phyloP scores from a whole-genome alignment of 2,113 vertebrate species.

The Octodon degus region DNA sequence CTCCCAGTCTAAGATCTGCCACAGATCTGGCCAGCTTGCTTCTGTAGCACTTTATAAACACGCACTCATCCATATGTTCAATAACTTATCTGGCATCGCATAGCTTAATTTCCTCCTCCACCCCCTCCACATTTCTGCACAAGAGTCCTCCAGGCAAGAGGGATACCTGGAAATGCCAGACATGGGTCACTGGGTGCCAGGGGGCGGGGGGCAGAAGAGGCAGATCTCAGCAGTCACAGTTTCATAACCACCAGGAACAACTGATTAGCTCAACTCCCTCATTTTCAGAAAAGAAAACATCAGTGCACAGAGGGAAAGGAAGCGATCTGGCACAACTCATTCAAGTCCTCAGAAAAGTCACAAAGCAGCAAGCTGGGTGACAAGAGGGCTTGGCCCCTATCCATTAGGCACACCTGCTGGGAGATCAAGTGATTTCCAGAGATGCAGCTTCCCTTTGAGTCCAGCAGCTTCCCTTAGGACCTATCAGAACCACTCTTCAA shows the following conservation, averaged over 20 bases:
- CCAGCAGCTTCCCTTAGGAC: slow-evolving; percentile 8
- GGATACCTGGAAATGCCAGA: slow-evolving; percentile 60
- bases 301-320: not conserved
- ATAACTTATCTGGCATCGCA: slow-evolving; percentile 72
- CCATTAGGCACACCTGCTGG: not conserved
- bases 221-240: not conserved
- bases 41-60: slow-evolving; percentile 72
- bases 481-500: not conserved
- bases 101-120: slow-evolving; percentile 74
- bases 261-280: not conserved
- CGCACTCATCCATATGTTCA: slow-evolving; percentile 72
- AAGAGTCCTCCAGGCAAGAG: slow-evolving; percentile 20
- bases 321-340: not conserved
- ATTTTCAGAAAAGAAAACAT: not conserved
- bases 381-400: not conserved
- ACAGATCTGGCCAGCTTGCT: slow-evolving; percentile 64
- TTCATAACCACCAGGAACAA: not conserved
- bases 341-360: not conserved
- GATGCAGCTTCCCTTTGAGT: not conserved
- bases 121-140: not conserved
- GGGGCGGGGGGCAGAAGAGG: not conserved
- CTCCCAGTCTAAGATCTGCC: slow-evolving; percentile 57
- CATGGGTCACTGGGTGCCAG: not conserved
- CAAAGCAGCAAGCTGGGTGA: not conserved
- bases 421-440: slow-evolving; percentile 8